Evolutionary conservation across 1,140 invertebrate genomes (phyloP), one percentile per base, ranked within the genome.

Genomic region (Bombus confusus): DNA sequence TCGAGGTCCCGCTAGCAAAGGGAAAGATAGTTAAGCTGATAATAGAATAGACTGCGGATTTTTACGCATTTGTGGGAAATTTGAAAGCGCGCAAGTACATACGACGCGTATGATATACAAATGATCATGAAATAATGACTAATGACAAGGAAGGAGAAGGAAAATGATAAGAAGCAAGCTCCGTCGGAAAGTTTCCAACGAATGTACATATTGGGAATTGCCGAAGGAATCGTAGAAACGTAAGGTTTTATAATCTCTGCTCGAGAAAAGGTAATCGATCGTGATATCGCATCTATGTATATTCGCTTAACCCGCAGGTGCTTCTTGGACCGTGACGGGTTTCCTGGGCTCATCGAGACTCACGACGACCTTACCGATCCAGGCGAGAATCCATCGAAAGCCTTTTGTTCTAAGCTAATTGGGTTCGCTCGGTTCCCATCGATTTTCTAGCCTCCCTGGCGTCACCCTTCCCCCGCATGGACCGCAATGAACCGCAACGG

Each of bases 341-440:
- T 83, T 75, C 80, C 47, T 37, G 25, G 59, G 34, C 75, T 62
- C 39, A 22, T 15, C 80, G 80, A 59, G 34, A n/a, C n/a, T 34
- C 39, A 41, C 68, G 75, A 43, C 59, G 76, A 78, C 39, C 37
- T 41, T 66, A 34, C 62, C 62, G 62, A 79, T 66, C 12, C 62
- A 41, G 18, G 39, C 66, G 39, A 64, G 64, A 85, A 68, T 77
- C 76, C 81, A 59, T 52, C 84, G 68, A 92, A 88, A 92, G 88
- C 87, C 91, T 85, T 93, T 92, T 92, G 91, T 93, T 87, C 74
- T 85, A 72, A 71, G 62, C 91, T 92, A 93, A 93, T 92, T 92
- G 91, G 90, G 87, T 92, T 92, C 92, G 87, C 90, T 91, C 90
- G 89, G 83, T 92, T 91, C 90, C 47, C 80, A 92, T 93, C 88